A percentile compares a stretch with the other conserved stretches of the same genome.
phyloP scores from a whole-genome alignment of 2,797 vertebrate species.

The Orientallactaga sibirica region DNA sequence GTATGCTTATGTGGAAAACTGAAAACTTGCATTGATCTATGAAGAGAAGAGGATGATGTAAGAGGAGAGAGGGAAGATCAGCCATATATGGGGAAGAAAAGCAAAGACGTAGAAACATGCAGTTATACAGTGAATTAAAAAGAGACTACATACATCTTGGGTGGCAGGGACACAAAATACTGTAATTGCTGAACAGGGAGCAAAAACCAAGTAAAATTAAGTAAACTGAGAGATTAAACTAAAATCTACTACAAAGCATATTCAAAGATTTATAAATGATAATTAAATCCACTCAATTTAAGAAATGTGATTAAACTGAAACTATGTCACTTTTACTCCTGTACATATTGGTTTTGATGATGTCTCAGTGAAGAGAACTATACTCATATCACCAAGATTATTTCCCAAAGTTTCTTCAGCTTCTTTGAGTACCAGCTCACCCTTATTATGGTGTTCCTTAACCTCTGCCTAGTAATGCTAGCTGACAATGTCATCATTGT shows the following conservation, averaged over 20 bases:
- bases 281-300: background rate
- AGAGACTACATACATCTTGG: background rate
- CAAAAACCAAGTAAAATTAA: background rate
- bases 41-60: background rate
- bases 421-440: slow-evolving; percentile 45
- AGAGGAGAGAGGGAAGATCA: background rate
- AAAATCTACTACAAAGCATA: background rate
- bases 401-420: slow-evolving; percentile 72
- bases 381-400: slow-evolving; percentile 29
- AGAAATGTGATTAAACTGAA: background rate
- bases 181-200: background rate
- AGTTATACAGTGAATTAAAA: background rate
- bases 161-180: background rate
- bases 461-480: slow-evolving; percentile 56
- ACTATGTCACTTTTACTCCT: background rate
- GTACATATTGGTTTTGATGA: background rate
- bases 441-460: slow-evolving; percentile 70
- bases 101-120: background rate
- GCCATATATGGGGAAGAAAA: background rate
- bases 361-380: slow-evolving; percentile 23
- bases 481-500: slow-evolving; percentile 67
- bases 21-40: background rate
- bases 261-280: background rate
- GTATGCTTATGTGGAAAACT: background rate
- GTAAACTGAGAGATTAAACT: slow-evolving; percentile 10